Conservation (phyloP, 2,888 invertebrate species). For the Venusia cambrica region DNA sequence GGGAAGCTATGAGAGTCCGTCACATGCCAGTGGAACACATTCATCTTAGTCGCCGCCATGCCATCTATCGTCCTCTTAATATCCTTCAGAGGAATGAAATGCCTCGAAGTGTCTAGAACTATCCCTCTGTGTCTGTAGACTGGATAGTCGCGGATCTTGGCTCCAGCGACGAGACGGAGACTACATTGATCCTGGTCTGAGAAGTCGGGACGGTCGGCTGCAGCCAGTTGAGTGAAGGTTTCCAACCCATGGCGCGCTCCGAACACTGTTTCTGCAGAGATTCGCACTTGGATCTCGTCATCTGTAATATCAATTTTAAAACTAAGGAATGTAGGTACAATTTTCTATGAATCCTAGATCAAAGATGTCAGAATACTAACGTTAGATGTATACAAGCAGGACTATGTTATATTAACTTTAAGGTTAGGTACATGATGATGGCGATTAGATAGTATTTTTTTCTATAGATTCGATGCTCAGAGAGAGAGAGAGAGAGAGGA, state of each 20-base stretch:
- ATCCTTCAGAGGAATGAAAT: constrained; percentile 87
- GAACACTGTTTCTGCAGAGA: constrained; percentile 83
- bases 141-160: constrained; percentile 88
- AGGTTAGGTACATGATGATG: no score
- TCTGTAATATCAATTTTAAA: constrained; percentile 47
- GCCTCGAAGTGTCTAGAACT: constrained; percentile 93
- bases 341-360: no score
- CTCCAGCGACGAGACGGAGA: constrained; percentile 82
- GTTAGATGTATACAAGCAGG: no score
- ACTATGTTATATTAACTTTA: no score
- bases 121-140: constrained; percentile 92
- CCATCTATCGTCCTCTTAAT: constrained; percentile 89
- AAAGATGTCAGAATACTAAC: no score
- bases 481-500: no score
- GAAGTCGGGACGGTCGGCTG: constrained; percentile 49
- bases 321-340: background rate
- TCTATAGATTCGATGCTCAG: no score
- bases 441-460: no score
- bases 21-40: constrained; percentile 96
- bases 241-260: constrained; percentile 90
- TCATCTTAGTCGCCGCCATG: constrained; percentile 94
- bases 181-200: constrained; percentile 58
- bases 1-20: constrained; percentile 97
- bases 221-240: constrained; percentile 86
- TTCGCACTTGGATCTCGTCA: constrained; percentile 72